Evolutionary conservation across 2,797 vertebrate genomes (phyloP), one percentile per base, ranked within the genome.

Genomic region (Pseudochaenichthys georgianus): DNA sequence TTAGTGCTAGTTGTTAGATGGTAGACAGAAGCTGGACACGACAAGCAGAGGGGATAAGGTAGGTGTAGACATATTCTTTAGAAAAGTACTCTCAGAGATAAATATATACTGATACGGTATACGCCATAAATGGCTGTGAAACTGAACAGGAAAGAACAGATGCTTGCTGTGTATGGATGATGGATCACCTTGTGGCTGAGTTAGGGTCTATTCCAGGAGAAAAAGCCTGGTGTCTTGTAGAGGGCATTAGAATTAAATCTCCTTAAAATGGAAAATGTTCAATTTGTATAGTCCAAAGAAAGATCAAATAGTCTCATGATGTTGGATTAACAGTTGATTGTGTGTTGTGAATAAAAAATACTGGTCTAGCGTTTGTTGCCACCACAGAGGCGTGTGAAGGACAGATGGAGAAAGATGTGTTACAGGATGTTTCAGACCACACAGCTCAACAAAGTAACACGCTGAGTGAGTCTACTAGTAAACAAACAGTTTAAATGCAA

Each of bases 361-460:
- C 62, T 53, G 52, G 57, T 46, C n/a, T 13, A 9, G 13, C 45
- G 38, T n/a, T 17, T 1, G 62, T 82, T 88, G 71, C 46, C 41
- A 65, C 28, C 16, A 73, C 67, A 12, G 23, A 16, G 1, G 46
- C 41, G 68, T 62, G 62, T 66, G 28, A 86, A 69, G 63, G 60
- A n/a, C 74, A 85, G 64, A 78, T 75, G 64, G 68, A 52, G 41
- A 41, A 21, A 74, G 75, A 78, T 70, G 16, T 21, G 66, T 63
- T 46, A 73, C 87, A 82, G 78, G 78, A 88, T 77, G 78, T 85
- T 43, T 73, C 62, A 63, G 12, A 76, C 79, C 81, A 64, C 83
- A 62, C 63, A 38, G 68, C 52, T 70, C 10, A 43, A 46, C 45
- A 10, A 21, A 1, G 5, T 69, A 48, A 53, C 42, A 9, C 0